Evolutionary conservation across 2,113 vertebrate genomes (phyloP).

Genomic region (Solenodon paradoxus): DNA sequence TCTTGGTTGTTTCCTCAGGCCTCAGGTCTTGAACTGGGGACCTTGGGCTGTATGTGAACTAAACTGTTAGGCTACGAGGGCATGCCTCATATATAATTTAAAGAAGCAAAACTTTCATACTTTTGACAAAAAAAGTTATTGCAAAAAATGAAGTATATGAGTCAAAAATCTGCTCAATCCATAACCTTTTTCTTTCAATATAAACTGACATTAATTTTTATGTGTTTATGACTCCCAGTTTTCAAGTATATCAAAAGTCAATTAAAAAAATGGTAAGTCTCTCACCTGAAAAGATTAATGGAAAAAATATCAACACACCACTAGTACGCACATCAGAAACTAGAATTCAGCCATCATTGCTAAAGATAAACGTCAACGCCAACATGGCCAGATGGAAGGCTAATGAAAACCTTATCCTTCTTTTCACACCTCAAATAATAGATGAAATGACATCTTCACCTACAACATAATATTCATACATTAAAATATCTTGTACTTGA

Average conservation of each 20-base stretch:
- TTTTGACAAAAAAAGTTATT: not conserved
- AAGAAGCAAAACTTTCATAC: not conserved
- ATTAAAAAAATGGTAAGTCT: slow-evolving; percentile 47
- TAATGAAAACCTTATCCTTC: slow-evolving; percentile 63
- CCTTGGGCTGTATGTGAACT: no score
- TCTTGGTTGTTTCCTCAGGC: no score
- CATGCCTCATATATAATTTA: no score
- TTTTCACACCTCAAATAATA: slow-evolving; percentile 16
- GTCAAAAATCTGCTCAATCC: not conserved
- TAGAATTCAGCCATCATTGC: not conserved
- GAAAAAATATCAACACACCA: not conserved
- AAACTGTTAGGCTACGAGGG: no score
- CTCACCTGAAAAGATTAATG: slow-evolving; percentile 32
- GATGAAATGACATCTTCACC: slow-evolving; percentile 57
- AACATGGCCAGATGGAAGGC: not conserved
- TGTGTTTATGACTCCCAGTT: slow-evolving; percentile 51
- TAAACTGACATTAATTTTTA: slow-evolving; percentile 32
- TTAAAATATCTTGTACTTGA: slow-evolving; percentile 54
- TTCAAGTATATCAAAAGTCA: slow-evolving; percentile 30
- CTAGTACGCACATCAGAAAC: slow-evolving; percentile 28
- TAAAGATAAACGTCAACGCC: not conserved
- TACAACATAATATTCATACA: slow-evolving; percentile 50
- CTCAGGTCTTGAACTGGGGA: no score
- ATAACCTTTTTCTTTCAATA: slow-evolving; percentile 23
- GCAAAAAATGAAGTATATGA: not conserved